Percentiles rank a stretch among this genome's conserved stretches.
These are phyloP conservation scores for Druceiella hillmani DNA, from an alignment of 2,888 invertebrate species.

Conservation along the genomic window DNA sequence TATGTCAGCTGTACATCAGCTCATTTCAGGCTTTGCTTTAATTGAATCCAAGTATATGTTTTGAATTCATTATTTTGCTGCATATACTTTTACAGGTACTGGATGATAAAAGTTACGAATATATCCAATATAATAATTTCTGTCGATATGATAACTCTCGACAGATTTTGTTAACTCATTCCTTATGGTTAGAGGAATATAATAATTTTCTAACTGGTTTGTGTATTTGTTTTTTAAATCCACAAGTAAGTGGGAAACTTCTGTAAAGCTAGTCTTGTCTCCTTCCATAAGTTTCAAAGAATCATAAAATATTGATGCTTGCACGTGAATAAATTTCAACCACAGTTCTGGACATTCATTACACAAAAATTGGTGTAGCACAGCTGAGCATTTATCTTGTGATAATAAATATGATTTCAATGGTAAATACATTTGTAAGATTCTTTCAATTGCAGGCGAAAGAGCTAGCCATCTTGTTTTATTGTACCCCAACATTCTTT, in stretches of 20 bases:
- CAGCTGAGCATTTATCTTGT: too few relatives aligned
- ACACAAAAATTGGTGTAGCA: too few relatives aligned
- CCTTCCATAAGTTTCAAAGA: not conserved
- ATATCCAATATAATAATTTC: conserved; percentile 6
- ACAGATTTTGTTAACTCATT: conserved; percentile 7
- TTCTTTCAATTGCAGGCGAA: too few relatives aligned
- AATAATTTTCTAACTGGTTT: conserved; percentile 8
- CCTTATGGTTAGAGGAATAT: conserved; percentile 9
- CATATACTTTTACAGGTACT: too few relatives aligned
- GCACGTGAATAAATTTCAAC: too few relatives aligned
- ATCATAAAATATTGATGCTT: too few relatives aligned
- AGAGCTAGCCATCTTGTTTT: too few relatives aligned
- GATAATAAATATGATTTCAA: too few relatives aligned
- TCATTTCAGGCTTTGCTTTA: conserved; percentile 10
- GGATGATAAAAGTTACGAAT: conserved; percentile 5
- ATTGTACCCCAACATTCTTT: too few relatives aligned
- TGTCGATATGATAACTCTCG: not conserved
- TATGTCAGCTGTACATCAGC: conserved; percentile 11
- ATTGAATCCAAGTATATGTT: conserved; percentile 9
- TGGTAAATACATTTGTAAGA: too few relatives aligned
- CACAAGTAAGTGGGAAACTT: conserved; percentile 3
- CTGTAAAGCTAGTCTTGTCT: conserved; percentile 1
- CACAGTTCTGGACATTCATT: too few relatives aligned
- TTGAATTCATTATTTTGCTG: conserved; percentile 6
- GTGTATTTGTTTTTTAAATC: conserved; percentile 5